These are phyloP conservation scores for Chromoteleia sp. DNA, from an alignment of 2,888 invertebrate species.

Conservation along the genomic window DNA sequence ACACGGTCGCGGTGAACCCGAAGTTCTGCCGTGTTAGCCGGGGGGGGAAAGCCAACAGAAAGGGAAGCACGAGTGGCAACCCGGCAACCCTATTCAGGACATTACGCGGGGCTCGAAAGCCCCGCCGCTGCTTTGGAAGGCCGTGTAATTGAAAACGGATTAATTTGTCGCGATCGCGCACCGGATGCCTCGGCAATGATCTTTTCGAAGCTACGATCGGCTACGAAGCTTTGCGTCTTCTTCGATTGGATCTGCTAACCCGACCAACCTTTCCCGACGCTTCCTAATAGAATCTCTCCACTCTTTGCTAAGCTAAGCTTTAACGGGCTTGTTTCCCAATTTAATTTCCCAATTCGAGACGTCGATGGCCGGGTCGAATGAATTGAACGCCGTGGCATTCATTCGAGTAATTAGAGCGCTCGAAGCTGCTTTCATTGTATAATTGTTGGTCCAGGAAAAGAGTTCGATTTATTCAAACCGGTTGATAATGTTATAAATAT, in stretches of 20 bases:
- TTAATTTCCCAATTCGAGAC: constrained; percentile 68
- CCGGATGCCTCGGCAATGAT: constrained; percentile 59
- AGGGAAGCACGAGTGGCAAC: constrained; percentile 63
- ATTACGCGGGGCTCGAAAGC: constrained; percentile 73
- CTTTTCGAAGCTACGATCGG: constrained; percentile 69
- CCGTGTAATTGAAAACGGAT: constrained; percentile 77
- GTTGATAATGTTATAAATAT: too few species aligned
- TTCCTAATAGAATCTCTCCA: constrained; percentile 66
- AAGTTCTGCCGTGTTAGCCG: constrained; percentile 55
- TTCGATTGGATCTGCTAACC: constrained; percentile 66
- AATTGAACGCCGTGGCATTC: constrained; percentile 63
- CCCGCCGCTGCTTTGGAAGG: constrained; percentile 70
- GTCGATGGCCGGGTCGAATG: constrained; percentile 61
- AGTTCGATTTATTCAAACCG: too few species aligned
- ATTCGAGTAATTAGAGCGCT: constrained; percentile 63
- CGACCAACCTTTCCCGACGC: constrained; percentile 35
- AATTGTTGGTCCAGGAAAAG: too few species aligned
- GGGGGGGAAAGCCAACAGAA: constrained; percentile 51
- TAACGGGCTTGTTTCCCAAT: constrained; percentile 69
- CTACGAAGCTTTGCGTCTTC: constrained; percentile 56
- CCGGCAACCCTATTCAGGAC: constrained; percentile 74
- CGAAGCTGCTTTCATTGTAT: constrained; percentile 46
- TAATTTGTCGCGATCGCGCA: constrained; percentile 74
- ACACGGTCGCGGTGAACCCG: constrained; percentile 60
- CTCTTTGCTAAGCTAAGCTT: constrained; percentile 61